Evolutionary conservation across 2,113 vertebrate genomes (phyloP), one percentile per base, ranked within the genome.

Genomic region (Chionomys nivalis): DNA sequence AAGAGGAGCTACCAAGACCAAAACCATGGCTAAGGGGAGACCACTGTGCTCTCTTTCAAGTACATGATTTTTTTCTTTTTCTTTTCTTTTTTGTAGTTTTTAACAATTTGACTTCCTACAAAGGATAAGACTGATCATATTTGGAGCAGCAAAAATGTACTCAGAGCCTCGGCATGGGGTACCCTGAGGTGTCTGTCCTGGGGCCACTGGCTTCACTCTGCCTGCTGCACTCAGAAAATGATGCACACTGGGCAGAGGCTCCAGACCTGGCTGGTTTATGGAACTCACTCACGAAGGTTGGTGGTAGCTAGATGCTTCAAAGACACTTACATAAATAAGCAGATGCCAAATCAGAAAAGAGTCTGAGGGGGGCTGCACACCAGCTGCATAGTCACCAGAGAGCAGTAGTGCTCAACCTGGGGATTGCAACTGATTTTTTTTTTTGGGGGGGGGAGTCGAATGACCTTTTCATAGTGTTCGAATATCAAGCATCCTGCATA

Each of bases 291-390:
- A 85, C 76, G 49, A 58, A 17, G 33, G 95, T 90, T 14, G 0
- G 33, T 14, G 26, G 63, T 75, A 92, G 76, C 65, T 33, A 91
- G 88, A 36, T 93, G 87, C 52, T 70, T 94, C 28, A 4, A 33
- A 89, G 49, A 39, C 24, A 28, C 86, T 92, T 94, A 63, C 77
- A 91, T 94, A 95, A 89, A n/a, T 87, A 75, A 94, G 85, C 47
- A 24, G 94, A 10, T 88, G 17, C 47, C 19, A 21, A n/a, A 31
- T 49, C 26, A 33, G 61, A 61, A 91, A 39, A 58, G 47, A 7
- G 14, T 4, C 4, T 4, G 66, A 61, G 36, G n/a, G 31, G 44
- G 6, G 5, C 5, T 36, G 26, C 4, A 26, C 3, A 13, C 47
- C 47, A 36, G 7, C 26, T 19, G 13, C 58, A 61, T 33, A 17